Evolutionary conservation across 1,140 invertebrate genomes (phyloP), one percentile per base, ranked within the genome.

Genomic region (Euura saliciscinereae): DNA sequence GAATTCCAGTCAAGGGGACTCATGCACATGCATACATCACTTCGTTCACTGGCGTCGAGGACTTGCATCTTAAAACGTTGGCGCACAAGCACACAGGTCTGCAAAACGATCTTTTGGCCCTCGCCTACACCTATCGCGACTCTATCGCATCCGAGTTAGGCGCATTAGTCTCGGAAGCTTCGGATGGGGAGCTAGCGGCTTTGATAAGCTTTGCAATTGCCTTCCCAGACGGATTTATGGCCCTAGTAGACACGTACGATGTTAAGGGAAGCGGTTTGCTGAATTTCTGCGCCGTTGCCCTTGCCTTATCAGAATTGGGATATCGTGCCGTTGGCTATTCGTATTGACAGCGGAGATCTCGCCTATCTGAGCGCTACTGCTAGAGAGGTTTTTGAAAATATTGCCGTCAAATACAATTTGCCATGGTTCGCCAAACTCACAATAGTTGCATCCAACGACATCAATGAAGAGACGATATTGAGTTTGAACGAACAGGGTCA

Each of bases 21-120:
- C 98, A 99, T 88, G 98, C 98, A 43, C 99, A 99, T 88, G 96
- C 98, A n/a, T 99, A 98, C 83, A 95, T 99, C 71, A 99, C 96
- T 64, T 99, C 98, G 2, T 99, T 97, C 84, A 93, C 92, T 44
- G 89, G 90, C 69, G 88, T 96, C 68, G 89, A 89, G 8, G 96
- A 98, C 82, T 84, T 97, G 2, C 89, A 91, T 75, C 88, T 87
- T 2, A 90, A 83, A 80, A 91, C 85, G 45, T 82, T 97, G 65
- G 86, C 86, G 44, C 93, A 94, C 82, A 92, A 91, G 76, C 88
- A 91, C 69, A 92, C 91, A 3, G 91, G 91, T 66, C 85, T 89
- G 72, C 81, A 89, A 78, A 84, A 88, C 45, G 91, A 98, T 87
- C 89, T 98, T 71, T 84, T 96, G 46, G 88, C 91, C 72, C 80